phyloP scores from a whole-genome alignment of 2,113 vertebrate genomes.

The Taurulus bubalis region DNA sequence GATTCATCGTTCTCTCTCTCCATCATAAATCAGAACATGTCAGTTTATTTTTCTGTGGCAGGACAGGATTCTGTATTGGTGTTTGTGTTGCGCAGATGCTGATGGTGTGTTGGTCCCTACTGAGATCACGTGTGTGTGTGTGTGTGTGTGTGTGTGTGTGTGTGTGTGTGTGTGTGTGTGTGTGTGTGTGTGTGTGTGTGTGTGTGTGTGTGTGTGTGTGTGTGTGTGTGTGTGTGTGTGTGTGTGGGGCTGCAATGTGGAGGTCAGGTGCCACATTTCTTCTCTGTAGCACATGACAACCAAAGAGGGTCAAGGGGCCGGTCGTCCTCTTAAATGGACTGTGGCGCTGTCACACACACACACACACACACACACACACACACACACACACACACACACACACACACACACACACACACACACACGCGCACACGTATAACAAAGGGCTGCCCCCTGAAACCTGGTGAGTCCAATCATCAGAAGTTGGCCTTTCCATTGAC shows the following conservation, averaged over 20 bases:
- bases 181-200: constrained; percentile 21
- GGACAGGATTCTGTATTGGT: neutral
- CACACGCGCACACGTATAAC: neutral
- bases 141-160: too few relatives aligned
- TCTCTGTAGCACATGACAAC: constrained; percentile 55
- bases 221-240: constrained; percentile 23
- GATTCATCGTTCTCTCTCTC: neutral
- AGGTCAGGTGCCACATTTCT: constrained; percentile 73
- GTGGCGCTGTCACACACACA: neutral
- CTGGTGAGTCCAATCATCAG: neutral
- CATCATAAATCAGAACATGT: neutral
- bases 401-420: constrained; percentile 6
- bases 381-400: constrained; percentile 5
- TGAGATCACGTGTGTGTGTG: too few relatives aligned
- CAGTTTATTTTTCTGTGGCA: neutral
- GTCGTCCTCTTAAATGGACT: constrained; percentile 24
- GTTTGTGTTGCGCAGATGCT: neutral
- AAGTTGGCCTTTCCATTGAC: neutral
- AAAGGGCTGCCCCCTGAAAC: neutral
- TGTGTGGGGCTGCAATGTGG: constrained; percentile 60
- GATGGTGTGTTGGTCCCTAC: neutral
- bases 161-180: neutral
- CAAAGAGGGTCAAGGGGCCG: constrained; percentile 34
- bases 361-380: neutral
- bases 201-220: constrained; percentile 19